Percentiles rank a stretch among this genome's conserved stretches.
These are phyloP conservation scores for Neoarius graeffei DNA, from an alignment of 2,113 vertebrate genomes.

Conservation along the genomic window DNA sequence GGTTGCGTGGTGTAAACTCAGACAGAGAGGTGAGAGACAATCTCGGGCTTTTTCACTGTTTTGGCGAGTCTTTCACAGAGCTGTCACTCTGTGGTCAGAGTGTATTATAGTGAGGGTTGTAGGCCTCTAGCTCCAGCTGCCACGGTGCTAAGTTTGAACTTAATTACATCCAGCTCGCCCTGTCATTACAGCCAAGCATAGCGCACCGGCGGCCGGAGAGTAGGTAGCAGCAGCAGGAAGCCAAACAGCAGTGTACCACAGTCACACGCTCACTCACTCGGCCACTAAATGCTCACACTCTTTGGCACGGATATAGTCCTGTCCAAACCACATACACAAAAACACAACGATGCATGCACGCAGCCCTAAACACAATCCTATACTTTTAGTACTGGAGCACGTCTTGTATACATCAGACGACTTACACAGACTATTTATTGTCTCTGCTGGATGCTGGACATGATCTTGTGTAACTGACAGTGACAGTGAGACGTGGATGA, in stretches of 20 bases:
- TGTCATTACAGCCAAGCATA: constrained; percentile 54
- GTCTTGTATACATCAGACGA: not conserved
- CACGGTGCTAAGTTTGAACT: constrained; percentile 62
- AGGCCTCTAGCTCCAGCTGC: constrained; percentile 49
- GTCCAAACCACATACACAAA: constrained; percentile 47
- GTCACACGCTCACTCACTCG: constrained; percentile 48
- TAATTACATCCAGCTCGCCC: constrained; percentile 58
- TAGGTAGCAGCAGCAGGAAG: constrained; percentile 50
- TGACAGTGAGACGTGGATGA: constrained; percentile 4
- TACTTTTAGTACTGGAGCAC: not conserved
- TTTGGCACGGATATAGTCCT: constrained; percentile 41
- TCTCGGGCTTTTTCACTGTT: constrained; percentile 26
- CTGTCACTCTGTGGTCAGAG: constrained; percentile 52
- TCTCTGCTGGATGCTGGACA: not conserved
- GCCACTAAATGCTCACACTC: constrained; percentile 45
- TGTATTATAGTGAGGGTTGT: constrained; percentile 51
- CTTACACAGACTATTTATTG: constrained; percentile 7
- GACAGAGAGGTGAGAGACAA: constrained; percentile 20
- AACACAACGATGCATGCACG: constrained; percentile 35
- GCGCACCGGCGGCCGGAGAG: constrained; percentile 39
- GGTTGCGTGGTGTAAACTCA: not conserved
- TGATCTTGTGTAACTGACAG: not conserved
- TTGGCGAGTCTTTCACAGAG: constrained; percentile 44
- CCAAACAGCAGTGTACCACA: constrained; percentile 43
- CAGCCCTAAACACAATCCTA: constrained; percentile 19